Evolutionary conservation across 2,888 invertebrate species (phyloP).

Genomic region (Eupithecia pulchellata): DNA sequence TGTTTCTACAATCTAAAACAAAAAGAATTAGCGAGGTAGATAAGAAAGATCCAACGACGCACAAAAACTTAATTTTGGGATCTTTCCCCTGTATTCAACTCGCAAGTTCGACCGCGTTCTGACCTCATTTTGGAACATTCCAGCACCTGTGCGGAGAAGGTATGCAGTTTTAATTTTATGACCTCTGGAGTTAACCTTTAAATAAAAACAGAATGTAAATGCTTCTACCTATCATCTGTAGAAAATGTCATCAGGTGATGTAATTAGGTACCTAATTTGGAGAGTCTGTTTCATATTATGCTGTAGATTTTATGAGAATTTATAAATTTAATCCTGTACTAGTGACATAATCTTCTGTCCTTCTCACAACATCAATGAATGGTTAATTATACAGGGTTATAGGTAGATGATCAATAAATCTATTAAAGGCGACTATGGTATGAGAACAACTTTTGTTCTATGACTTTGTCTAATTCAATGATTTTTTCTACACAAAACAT

Average conservation of each 20-base stretch:
- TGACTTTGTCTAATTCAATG: too few species aligned
- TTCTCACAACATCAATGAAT: background rate
- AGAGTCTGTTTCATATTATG: background rate
- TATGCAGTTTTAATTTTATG: constrained; percentile 1
- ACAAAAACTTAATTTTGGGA: background rate
- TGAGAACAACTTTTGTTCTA: too few species aligned
- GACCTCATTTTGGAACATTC: constrained; percentile 10
- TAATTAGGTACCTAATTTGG: background rate
- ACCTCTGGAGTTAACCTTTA: background rate
- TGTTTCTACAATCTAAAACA: background rate
- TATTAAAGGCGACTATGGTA: too few species aligned
- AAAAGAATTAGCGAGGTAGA: background rate
- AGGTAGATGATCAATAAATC: too few species aligned
- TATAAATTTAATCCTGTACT: background rate
- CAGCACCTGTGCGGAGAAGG: constrained; percentile 5
- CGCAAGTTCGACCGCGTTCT: background rate
- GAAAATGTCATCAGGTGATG: too few species aligned
- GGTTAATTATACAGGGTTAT: too few species aligned
- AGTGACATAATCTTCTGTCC: background rate
- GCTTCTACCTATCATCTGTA: background rate
- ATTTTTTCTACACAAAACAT: too few species aligned
- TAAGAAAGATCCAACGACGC: background rate
- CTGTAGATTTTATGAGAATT: background rate
- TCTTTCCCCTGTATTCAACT: constrained; percentile 1
- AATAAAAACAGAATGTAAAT: background rate